Evolutionary conservation across 2,888 invertebrate genomes (phyloP).

Genomic region (Hydropsyche betteni): DNA sequence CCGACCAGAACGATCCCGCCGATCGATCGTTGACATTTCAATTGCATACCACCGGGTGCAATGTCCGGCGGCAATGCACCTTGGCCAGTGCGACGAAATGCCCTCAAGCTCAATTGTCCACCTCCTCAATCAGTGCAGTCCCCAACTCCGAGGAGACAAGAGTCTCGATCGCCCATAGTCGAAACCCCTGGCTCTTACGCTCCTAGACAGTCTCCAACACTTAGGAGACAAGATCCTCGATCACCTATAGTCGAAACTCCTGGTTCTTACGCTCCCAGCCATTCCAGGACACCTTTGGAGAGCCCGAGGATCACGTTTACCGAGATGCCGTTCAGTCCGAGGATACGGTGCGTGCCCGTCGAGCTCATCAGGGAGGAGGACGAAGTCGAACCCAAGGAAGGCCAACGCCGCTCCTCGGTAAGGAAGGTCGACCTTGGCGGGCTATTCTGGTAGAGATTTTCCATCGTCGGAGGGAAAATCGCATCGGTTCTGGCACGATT

Average conservation of each 20-base stretch:
- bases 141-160: conserved; percentile 22
- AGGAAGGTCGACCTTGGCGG: conserved; percentile 32
- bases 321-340: conserved; percentile 46
- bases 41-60: conserved; percentile 53
- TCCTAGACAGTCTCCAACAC: conserved; percentile 4
- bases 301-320: conserved; percentile 45
- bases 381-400: conserved; percentile 55
- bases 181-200: conserved; percentile 60
- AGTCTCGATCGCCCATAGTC: conserved; percentile 51
- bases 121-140: conserved; percentile 52
- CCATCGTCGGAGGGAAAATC: too few species aligned
- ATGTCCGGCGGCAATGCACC: conserved; percentile 72
- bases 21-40: conserved; percentile 16
- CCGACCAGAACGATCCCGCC: neutral
- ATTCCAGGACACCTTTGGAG: conserved; percentile 37
- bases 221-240: conserved; percentile 3
- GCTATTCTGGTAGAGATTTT: conserved; percentile 25
- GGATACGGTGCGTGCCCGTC: conserved; percentile 52
- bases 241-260: conserved; percentile 61
- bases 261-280: conserved; percentile 53
- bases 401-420: too few species aligned
- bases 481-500: too few species aligned
- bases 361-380: conserved; percentile 37
- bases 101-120: conserved; percentile 58
- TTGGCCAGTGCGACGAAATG: conserved; percentile 77